phyloP scores from a whole-genome alignment of 2,888 invertebrate genomes.

The Drosophila nr. perissopoda region DNA sequence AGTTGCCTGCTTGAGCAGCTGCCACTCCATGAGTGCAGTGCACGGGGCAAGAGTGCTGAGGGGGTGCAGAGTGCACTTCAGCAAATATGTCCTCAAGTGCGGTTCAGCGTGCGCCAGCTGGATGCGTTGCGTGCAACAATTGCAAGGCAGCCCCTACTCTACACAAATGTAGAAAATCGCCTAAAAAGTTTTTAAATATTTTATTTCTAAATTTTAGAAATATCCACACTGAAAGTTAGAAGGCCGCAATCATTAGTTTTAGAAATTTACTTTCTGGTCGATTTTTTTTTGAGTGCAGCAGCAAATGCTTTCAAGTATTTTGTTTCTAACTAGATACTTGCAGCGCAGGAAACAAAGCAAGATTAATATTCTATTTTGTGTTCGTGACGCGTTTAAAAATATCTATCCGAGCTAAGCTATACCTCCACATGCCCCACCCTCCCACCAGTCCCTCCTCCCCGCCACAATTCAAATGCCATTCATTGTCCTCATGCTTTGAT shows the following conservation, averaged over 20 bases:
- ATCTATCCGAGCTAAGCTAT: background rate
- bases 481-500: slow-evolving; percentile 42
- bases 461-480: background rate
- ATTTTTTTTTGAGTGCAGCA: background rate
- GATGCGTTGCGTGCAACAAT: background rate
- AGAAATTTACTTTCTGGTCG: background rate
- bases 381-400: slow-evolving; percentile 7
- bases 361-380: background rate
- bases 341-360: background rate
- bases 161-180: background rate
- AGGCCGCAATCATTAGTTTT: background rate
- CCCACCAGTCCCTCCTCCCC: background rate
- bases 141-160: background rate
- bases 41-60: background rate
- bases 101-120: slow-evolving; percentile 29
- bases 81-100: slow-evolving; percentile 70
- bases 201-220: background rate
- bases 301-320: background rate
- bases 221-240: background rate
- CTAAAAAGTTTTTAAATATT: background rate
- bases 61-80: slow-evolving; percentile 55
- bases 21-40: background rate
- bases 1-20: slow-evolving; percentile 8
- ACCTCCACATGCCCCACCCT: background rate
- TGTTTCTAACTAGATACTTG: background rate